Base-by-base conservation (phyloP, 2,888 invertebrate genomes). In the Drosophila diplacantha region DNA sequence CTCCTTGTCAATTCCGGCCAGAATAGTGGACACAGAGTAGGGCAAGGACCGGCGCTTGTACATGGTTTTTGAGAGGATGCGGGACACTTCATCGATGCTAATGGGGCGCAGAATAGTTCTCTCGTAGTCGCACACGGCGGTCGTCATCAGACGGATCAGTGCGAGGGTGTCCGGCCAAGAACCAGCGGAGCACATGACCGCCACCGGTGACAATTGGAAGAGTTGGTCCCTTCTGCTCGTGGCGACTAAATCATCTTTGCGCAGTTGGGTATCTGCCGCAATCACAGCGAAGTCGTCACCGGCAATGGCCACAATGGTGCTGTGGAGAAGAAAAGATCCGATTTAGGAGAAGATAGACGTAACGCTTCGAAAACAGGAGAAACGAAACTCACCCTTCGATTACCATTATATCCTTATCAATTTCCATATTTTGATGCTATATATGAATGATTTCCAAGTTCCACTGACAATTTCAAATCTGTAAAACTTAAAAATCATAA, bases 21-120 rank as follows among this genome's bases (percentile, higher is more conserved):
- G 89, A 46, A 99, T 92, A 85, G 98, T 98, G 29, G 96, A 95
- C 20, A 98, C 94, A 86, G 98, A 99, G 88, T 98, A 99, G 0
- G 99, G 99, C 89, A 99, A 99, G 89, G 99, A 99, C 56, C 99
- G 92, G 81, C 96, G 95, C 87, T 97, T 95, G 87, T 99, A 99
- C 76, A 99, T 90, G 90, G 97, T 94, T 3, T 96, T 97, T 1
- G 98, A 96, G 16, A 99, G 89, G 95, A 99, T 95, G 88, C 98
- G 98, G 3, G 99, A 97, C 5, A 96, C 92, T 2, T 98, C 98
- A 53, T 94, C 93, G 0, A 98, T 96, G 2, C 94, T 91, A 96
- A 98, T 98, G 3, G 92, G 90, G 88, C 96, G 96, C 85, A 96
- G 94, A 89, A 99, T 98, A 72, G 96, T 95, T 85, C 98, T 96